Base-by-base conservation (phyloP, 2,113 vertebrate species). In the Arvicanthis niloticus region DNA sequence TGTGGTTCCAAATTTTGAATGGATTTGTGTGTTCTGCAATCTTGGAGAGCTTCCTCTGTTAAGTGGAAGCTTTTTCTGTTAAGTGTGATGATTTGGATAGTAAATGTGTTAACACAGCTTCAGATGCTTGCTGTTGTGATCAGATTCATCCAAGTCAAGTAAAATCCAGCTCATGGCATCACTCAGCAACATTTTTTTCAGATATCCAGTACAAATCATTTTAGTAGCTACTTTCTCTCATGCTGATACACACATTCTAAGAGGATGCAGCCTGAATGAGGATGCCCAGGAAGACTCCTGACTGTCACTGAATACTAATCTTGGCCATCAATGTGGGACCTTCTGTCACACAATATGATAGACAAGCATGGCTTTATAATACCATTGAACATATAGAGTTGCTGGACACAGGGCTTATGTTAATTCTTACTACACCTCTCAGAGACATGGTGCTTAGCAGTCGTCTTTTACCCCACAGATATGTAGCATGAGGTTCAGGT, bases 391-490 rank as follows among this genome's bases (percentile, higher is more conserved):
- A 67, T 17, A 3, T 58, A 58, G 24, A 80, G 21, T n/a, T 8
- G 1, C 53, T 19, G 42, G 6, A 24, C 4, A 40, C 2, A 37
- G 8, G 72, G 40, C 56, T 26, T 37, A 12, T 5, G 1, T 10
- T n/a, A 34, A 42, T 60, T 8, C n/a, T 89, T 29, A 42, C 0
- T 2, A 40, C 31, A 81, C 34, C 5, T 51, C 5, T 70, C 22
- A 24, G 26, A 51, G 29, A 45, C 0, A 4, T n/a, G 2, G 7
- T 5, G 0, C 2, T 89, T 21, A 34, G 10, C 8, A n/a, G 2
- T 7, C 67, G 65, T 37, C 12, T 15, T 93, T 37, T 21, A 5
- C 31, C 40, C n/a, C 34, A 45, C 58, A 75, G 72, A 77, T 45
- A 21, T 34, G 7, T 19, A 2, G 10, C 15, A n/a, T 10, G 29